phyloP scores from a whole-genome alignment of 2,113 vertebrate genomes.

The Coptodon bakossiorum region DNA sequence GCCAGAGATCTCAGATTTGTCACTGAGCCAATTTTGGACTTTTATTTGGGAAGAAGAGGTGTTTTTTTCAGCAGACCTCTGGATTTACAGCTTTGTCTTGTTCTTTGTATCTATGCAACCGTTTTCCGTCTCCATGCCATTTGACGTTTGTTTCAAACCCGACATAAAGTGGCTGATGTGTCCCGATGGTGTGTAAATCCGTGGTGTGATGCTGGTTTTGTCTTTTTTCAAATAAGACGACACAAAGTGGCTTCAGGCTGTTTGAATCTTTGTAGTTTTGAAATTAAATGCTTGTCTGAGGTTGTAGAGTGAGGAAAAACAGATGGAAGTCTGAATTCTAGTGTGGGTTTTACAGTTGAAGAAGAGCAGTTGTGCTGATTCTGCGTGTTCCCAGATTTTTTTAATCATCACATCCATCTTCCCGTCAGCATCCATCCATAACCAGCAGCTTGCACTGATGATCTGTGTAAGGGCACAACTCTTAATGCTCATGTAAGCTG shows the following conservation, averaged over 20 bases:
- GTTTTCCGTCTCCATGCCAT: background rate
- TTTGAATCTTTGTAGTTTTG: background rate
- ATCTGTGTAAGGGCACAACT: background rate
- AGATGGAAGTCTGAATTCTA: background rate
- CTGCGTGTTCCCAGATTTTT: background rate
- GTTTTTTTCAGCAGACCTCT: background rate
- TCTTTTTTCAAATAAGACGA: background rate
- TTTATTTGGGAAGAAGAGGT: background rate
- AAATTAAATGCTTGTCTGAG: background rate
- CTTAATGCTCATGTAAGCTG: background rate
- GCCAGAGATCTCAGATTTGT: background rate
- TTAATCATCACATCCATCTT: background rate
- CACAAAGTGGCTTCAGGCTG: background rate
- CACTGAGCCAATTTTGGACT: background rate
- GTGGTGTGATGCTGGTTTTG: background rate
- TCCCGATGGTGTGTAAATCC: background rate
- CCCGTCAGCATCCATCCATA: constrained; percentile 8
- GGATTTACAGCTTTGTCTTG: background rate
- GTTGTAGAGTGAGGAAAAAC: background rate
- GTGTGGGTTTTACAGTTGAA: background rate
- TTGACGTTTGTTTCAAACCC: background rate
- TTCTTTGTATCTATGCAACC: background rate
- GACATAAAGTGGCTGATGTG: background rate
- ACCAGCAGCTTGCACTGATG: background rate
- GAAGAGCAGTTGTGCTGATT: background rate